Percentiles rank a stretch among this genome's conserved stretches.
phyloP scores from a whole-genome alignment of 2,797 vertebrate genomes.

The Sebastes matsubarae region DNA sequence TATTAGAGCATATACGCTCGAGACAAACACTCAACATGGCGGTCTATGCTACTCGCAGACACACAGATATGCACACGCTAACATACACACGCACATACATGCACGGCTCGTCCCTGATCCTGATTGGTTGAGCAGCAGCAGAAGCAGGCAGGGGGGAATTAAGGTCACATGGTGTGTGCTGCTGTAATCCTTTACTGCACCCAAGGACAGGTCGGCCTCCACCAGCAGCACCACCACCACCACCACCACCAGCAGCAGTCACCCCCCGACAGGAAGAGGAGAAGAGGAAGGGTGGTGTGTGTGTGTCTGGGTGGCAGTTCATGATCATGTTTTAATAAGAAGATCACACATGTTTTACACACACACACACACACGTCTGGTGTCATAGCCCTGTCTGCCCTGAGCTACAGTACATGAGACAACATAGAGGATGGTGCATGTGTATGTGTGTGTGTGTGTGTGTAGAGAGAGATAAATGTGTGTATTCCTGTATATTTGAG shows the following conservation, averaged over 20 bases:
- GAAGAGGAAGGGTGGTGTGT: background rate
- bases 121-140: constrained; percentile 60
- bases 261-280: constrained; percentile 7
- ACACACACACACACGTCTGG: background rate
- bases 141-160: constrained; percentile 71
- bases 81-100: constrained; percentile 26
- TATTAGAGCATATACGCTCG: constrained; percentile 22
- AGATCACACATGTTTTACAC: constrained; percentile 25
- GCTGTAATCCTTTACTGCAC: constrained; percentile 77
- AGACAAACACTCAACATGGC: constrained; percentile 46
- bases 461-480: background rate
- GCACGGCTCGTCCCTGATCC: constrained; percentile 32
- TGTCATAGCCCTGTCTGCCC: constrained; percentile 5
- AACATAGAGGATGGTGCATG: constrained; percentile 3
- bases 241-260: background rate
- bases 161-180: constrained; percentile 78
- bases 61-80: constrained; percentile 28
- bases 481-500: constrained; percentile 10
- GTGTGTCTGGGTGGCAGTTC: constrained; percentile 16
- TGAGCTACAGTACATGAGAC: constrained; percentile 1
- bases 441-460: constrained; percentile 3
- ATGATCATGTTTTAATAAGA: constrained; percentile 44
- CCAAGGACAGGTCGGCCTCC: constrained; percentile 72
- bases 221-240: background rate
- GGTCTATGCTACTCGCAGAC: background rate